Evolutionary conservation across 2,888 invertebrate genomes (phyloP).

Genomic region (Heterodera filipjevi): DNA sequence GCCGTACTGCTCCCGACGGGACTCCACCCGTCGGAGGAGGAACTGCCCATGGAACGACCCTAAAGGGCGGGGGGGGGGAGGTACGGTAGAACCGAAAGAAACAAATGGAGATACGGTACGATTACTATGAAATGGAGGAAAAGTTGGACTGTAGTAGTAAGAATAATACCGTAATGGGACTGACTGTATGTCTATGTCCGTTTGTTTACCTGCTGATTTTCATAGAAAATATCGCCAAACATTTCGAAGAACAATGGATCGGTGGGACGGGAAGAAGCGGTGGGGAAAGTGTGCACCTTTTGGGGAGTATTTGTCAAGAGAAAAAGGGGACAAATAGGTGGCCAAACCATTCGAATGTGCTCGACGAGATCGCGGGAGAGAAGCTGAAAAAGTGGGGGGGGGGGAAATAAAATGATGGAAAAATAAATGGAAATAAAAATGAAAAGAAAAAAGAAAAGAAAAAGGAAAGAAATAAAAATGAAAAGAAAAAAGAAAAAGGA

Average conservation of each 20-base stretch:
- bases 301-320: not conserved
- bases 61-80: not conserved
- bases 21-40: not conserved
- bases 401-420: too few relatives aligned
- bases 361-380: slow-evolving; percentile 55
- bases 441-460: not conserved
- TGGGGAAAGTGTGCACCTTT: slow-evolving; percentile 37
- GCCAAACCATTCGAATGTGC: slow-evolving; percentile 53
- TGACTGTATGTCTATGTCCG: too few relatives aligned
- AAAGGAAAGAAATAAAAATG: not conserved
- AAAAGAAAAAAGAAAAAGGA: not conserved
- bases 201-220: slow-evolving; percentile 21
- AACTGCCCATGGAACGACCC: not conserved
- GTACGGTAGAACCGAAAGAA: not conserved
- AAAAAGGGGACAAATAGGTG: slow-evolving; percentile 22
- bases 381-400: slow-evolving; percentile 43
- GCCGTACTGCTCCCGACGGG: not conserved
- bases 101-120: not conserved
- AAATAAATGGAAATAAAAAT: not conserved
- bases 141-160: too few relatives aligned
- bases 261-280: slow-evolving; percentile 22
- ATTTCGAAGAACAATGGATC: slow-evolving; percentile 54
- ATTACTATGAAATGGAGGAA: too few relatives aligned
- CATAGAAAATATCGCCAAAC: slow-evolving; percentile 59
- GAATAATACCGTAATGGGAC: too few relatives aligned